Evolutionary conservation across 2,888 invertebrate species (phyloP), one percentile per base, ranked within the genome.

Genomic region (Epinotia demarniana): DNA sequence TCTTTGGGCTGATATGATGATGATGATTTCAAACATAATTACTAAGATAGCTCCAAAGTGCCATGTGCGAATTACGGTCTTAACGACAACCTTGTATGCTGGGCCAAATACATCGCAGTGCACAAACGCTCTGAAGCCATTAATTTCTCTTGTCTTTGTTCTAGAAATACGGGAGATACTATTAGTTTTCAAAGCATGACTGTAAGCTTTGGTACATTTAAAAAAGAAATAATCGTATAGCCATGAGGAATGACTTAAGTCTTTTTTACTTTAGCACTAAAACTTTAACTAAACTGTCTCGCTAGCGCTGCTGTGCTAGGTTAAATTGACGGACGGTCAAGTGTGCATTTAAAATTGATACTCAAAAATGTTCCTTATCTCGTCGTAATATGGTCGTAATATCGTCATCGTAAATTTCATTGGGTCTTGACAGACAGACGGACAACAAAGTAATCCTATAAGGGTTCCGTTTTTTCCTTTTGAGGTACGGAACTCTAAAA

Each of bases 61-160:
- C 33, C 33, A 33, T 33, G 6, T 33, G 33, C 5, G 33, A 33
- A 33, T 33, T 3, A 33, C 33, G 33, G 33, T 43, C 43, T 43
- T 11, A 43, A 43, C 12, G 43, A 43, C 12, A 12, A 43, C 43
- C 12, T 11, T 43, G 12, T 43, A 43, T 11, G 11, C 43, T 55
- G 12, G 12, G 2, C 66, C 19, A 39, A 58, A 43, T 57, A 57
- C 13, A 39, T 39, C 9, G 43, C 8, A 33, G 8, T 33, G 33
- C 6, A 33, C 57, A 58, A 57, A 58, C 57, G 68, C 43, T 68
- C 18, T n/a, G 19, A 43, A 68, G 57, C 57, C 68, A 43, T 67
- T 57, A 18, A 19, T 68, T 57, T 57, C 8, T 13, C 19, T 68
- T 58, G 16, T 23, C 66, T 66, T 66, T 66, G 53, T 53, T n/a